Evolutionary conservation across 2,888 invertebrate genomes (phyloP), one percentile per base, ranked within the genome.

Genomic region (Fabriciana adippe): DNA sequence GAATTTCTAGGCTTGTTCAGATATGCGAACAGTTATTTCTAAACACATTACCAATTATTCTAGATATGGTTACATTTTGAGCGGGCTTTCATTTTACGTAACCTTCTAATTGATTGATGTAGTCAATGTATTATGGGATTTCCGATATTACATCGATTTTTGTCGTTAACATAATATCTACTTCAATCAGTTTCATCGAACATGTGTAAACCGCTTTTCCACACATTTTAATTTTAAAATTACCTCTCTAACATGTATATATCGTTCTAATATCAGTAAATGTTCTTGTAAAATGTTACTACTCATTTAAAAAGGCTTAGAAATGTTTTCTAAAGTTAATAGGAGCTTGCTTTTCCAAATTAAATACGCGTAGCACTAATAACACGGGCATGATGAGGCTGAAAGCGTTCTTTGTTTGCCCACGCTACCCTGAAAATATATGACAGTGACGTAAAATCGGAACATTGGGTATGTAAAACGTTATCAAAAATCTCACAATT

Each of bases 1-100:
- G 83, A 85, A 87, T 89, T 87, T 82, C 60, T 16, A 55, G 31
- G 65, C 47, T 66, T 26, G 59, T 53, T 60, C 65, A 66, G 65
- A 66, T 66, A 66, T 66, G 65, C 66, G 55, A 55, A n/a, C 35
- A 67, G 73, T 76, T 65, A 78, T 76, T 74, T 75, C 64, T 61
- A 64, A 68, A 74, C 66, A 75, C 68, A 73, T 73, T 72, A 69
- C 35, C 13, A 45, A 13, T 35, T 41, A 53, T 35, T 53, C 59
- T 55, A 55, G 61, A 48, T 55, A 53, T 50, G 47, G 48, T 62
- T 31, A 53, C 66, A 68, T 64, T 64, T 60, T 60, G 47, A 48
- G 53, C 67, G 50, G 45, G 59, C 15, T 60, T 66, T 51, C 50
- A 35, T 18, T 56, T 55, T 56, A 18, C 41, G n/a, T 61, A 50